Conservation (phyloP, 2,797 vertebrate genomes). For the Enteromius anoplus region DNA sequence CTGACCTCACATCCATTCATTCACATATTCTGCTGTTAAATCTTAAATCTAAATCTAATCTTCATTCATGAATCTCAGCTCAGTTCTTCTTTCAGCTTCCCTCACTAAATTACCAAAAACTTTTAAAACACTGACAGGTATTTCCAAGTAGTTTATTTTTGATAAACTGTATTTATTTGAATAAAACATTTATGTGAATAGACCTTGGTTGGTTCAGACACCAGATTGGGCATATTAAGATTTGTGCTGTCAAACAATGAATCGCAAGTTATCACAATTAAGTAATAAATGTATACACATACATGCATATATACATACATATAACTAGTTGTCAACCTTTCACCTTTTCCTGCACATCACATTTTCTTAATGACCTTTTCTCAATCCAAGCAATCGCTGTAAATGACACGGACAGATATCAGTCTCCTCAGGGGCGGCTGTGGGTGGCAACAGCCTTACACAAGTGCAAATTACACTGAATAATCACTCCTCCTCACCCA, state of each 20-base stretch:
- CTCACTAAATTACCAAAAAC: neutral
- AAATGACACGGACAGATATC: slow-evolving; percentile 6
- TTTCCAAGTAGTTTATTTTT: neutral
- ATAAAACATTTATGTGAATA: neutral
- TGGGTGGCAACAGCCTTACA: slow-evolving; percentile 55
- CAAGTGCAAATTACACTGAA: slow-evolving; percentile 65
- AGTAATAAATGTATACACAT: too few species aligned
- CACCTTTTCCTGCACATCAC: slow-evolving; percentile 11
- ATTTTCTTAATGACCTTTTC: neutral
- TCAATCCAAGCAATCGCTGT: neutral
- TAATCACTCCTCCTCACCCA: slow-evolving; percentile 61
- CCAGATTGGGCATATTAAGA: neutral
- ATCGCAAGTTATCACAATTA: too few species aligned
- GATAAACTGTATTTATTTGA: too few species aligned
- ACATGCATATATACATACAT: too few species aligned
- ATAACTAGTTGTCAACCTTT: neutral
- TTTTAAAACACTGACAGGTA: neutral
- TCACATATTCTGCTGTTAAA: neutral
- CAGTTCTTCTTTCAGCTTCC: neutral
- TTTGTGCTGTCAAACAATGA: too few species aligned
- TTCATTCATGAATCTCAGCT: slow-evolving; percentile 1
- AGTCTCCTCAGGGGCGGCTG: slow-evolving; percentile 10
- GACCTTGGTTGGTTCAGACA: neutral
- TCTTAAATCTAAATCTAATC: too few species aligned
- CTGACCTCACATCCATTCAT: neutral